phyloP scores from a whole-genome alignment of 2,888 invertebrate genomes.

The Rhingia campestris region DNA sequence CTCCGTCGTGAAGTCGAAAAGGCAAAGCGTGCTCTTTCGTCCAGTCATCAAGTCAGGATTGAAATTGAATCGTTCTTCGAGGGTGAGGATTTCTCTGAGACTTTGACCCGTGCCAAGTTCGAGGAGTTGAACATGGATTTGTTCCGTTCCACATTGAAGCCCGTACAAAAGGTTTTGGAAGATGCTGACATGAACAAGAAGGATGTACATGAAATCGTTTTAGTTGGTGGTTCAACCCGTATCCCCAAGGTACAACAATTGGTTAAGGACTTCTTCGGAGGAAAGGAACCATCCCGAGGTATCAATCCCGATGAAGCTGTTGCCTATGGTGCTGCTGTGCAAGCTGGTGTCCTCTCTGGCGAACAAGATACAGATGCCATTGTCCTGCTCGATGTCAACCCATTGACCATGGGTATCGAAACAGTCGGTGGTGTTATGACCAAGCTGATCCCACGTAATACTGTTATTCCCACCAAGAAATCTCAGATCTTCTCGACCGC shows the following conservation, averaged over 20 bases:
- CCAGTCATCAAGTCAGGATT: slow-evolving; percentile 96
- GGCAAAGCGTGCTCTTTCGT: slow-evolving; percentile 97
- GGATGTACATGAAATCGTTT: slow-evolving; percentile 98
- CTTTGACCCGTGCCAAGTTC: slow-evolving; percentile 98
- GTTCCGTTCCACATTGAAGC: slow-evolving; percentile 95
- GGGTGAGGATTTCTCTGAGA: slow-evolving; percentile 99
- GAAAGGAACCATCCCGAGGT: slow-evolving; percentile 98
- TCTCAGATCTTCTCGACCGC: slow-evolving; percentile 99
- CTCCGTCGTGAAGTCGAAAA: slow-evolving; percentile 98
- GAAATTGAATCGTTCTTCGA: slow-evolving; percentile 99
- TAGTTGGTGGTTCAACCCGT: slow-evolving; percentile 99
- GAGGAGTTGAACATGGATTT: slow-evolving; percentile 98
- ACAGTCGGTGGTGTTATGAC: slow-evolving; percentile 99
- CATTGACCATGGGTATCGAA: slow-evolving; percentile 99
- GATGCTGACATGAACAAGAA: slow-evolving; percentile 99
- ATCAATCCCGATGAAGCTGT: slow-evolving; percentile 99
- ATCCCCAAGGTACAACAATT: slow-evolving; percentile 98
- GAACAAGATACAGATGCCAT: slow-evolving; percentile 98
- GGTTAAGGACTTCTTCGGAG: slow-evolving; percentile 97
- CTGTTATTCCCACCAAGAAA: slow-evolving; percentile 99
- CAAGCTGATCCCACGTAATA: slow-evolving; percentile 98
- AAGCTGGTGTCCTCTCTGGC: slow-evolving; percentile 97
- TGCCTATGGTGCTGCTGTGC: slow-evolving; percentile 98
- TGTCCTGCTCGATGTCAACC: slow-evolving; percentile 98
- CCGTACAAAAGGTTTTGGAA: slow-evolving; percentile 97